Percentiles rank a stretch among this genome's conserved stretches.
These are phyloP conservation scores for Scortum barcoo DNA, from an alignment of 2,113 vertebrate genomes.

Conservation along the genomic window DNA sequence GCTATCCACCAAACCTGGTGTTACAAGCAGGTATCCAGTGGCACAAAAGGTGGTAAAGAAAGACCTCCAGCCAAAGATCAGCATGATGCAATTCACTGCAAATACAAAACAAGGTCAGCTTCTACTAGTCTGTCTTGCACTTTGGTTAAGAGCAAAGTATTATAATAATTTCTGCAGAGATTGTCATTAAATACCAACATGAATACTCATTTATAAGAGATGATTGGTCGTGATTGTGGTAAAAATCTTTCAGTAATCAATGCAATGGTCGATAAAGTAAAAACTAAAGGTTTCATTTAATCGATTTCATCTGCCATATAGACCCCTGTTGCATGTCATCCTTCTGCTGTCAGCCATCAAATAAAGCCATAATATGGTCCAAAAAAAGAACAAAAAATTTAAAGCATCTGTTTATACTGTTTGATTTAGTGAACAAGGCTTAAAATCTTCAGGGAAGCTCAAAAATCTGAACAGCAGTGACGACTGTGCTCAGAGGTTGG, in stretches of 20 bases:
- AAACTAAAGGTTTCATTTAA: not conserved
- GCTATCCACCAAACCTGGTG: slow-evolving; percentile 26
- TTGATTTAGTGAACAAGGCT: not conserved
- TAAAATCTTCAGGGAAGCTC: not conserved
- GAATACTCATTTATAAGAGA: not conserved
- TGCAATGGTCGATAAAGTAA: not conserved
- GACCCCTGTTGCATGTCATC: no score
- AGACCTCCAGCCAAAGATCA: slow-evolving; percentile 8
- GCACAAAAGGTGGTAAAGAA: not conserved
- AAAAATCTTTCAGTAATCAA: not conserved
- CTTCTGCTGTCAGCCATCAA: no score
- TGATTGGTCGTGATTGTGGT: not conserved
- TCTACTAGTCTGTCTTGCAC: not conserved
- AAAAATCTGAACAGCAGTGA: not conserved
- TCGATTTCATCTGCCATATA: no score
- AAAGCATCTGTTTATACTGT: not conserved
- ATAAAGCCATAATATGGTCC: no score
- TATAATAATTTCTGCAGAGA: not conserved
- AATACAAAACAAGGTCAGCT: not conserved
- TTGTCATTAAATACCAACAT: not conserved
- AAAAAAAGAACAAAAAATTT: no score
- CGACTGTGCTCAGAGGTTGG: no score
- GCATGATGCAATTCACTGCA: not conserved
- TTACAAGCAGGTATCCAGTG: not conserved
- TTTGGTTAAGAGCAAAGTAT: not conserved